Evolutionary conservation across 2,888 invertebrate species (phyloP).

Genomic region (Hydraecia micacea): DNA sequence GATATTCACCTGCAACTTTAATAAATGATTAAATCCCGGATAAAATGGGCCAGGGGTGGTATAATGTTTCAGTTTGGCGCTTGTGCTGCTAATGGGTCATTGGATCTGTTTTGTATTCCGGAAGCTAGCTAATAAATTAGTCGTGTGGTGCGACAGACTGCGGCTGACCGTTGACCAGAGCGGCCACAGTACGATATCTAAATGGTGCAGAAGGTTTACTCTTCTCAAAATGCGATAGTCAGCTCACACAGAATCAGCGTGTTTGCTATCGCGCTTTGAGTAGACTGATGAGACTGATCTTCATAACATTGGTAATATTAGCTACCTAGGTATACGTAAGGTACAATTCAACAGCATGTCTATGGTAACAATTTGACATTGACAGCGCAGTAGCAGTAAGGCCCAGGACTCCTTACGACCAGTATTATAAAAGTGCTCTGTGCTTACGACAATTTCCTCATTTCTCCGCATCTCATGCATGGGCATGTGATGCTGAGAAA

Average conservation of each 20-base stretch:
- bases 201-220: constrained; percentile 24
- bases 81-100: constrained; percentile 27
- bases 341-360: not conserved
- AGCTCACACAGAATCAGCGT: not conserved
- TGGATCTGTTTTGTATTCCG: constrained; percentile 24
- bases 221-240: not conserved
- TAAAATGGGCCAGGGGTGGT: not conserved
- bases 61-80: not conserved
- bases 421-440: no score
- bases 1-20: not conserved
- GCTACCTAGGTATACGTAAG: not conserved
- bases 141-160: constrained; percentile 33
- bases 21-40: not conserved
- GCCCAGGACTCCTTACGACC: no score
- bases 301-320: not conserved
- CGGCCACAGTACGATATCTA: not conserved
- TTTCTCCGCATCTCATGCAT: no score
- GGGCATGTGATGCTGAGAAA: no score
- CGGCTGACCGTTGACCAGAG: constrained; percentile 2
- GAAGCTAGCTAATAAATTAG: constrained; percentile 19
- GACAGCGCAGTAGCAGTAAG: not conserved
- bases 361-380: not conserved
- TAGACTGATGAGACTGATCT: not conserved
- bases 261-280: not conserved
- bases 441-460: no score